Evolutionary conservation across 2,888 invertebrate genomes (phyloP).

Genomic region (Drosophila testacea): DNA sequence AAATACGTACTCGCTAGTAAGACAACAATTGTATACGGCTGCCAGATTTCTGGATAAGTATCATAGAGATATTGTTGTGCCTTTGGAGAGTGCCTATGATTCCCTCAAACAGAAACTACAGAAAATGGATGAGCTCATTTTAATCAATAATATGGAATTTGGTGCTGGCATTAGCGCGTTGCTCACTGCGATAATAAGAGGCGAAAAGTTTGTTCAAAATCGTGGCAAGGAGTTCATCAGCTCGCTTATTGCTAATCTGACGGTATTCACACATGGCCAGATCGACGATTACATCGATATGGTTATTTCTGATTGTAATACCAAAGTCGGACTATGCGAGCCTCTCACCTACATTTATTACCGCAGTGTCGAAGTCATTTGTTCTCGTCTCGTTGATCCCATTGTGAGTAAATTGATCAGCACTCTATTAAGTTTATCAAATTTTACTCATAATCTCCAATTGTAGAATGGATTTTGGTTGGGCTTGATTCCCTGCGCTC

Average conservation of each 20-base stretch:
- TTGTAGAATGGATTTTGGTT: constrained; percentile 96
- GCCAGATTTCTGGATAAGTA: neutral
- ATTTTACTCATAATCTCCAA: neutral
- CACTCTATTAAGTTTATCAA: neutral
- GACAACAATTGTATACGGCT: neutral
- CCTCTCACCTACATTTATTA: constrained; percentile 41
- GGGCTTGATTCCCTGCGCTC: constrained; percentile 92
- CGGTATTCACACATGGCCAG: neutral
- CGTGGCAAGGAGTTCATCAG: constrained; percentile 29
- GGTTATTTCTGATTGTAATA: constrained; percentile 12
- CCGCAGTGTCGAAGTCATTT: constrained; percentile 33
- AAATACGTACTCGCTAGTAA: neutral
- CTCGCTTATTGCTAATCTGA: constrained; percentile 38
- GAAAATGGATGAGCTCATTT: constrained; percentile 36
- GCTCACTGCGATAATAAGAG: neutral
- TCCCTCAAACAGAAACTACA: constrained; percentile 2
- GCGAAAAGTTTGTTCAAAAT: constrained; percentile 31
- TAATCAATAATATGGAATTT: constrained; percentile 38
- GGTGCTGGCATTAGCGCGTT: constrained; percentile 1
- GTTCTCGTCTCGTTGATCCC: constrained; percentile 48
- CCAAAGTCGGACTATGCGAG: constrained; percentile 40
- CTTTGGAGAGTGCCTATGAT: neutral
- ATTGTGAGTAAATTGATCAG: constrained; percentile 36
- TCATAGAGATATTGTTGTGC: neutral
- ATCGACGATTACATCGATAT: constrained; percentile 18